Conservation (phyloP, 2,888 invertebrate species). For the Drosophila subquinaria region DNA sequence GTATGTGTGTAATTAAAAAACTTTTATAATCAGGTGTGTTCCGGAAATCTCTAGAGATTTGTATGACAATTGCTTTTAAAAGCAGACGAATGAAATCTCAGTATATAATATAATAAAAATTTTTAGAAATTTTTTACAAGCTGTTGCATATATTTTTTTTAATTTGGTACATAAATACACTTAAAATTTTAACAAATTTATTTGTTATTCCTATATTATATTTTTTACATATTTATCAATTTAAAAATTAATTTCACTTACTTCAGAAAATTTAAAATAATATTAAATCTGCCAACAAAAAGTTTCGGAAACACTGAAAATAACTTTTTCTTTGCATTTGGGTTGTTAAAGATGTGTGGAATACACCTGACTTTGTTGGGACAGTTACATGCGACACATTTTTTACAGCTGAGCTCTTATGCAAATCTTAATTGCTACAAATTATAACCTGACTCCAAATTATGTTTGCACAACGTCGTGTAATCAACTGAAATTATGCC, state of each 20-base stretch:
- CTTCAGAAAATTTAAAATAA: no score
- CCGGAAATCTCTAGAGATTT: neutral
- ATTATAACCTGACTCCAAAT: constrained; percentile 62
- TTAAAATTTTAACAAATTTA: no score
- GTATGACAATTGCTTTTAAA: neutral
- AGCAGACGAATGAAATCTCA: neutral
- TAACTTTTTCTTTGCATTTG: no score
- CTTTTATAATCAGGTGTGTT: constrained; percentile 59
- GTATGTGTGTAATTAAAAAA: constrained; percentile 70
- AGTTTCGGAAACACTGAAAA: no score
- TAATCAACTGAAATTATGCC: constrained; percentile 51
- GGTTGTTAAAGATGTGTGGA: neutral
- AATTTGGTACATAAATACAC: no score
- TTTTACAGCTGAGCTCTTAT: constrained; percentile 59
- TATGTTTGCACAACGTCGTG: constrained; percentile 62
- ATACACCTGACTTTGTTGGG: constrained; percentile 29
- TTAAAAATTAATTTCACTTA: no score
- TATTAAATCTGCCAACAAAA: no score
- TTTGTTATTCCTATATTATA: no score
- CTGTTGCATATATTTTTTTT: no score
- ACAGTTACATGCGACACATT: constrained; percentile 44
- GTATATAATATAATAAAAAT: no score
- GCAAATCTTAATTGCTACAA: constrained; percentile 73
- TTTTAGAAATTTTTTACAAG: no score
- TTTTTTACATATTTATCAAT: no score